Evolutionary conservation across 1,140 invertebrate species (phyloP).

Genomic region (Zaprionus kolodkinae): DNA sequence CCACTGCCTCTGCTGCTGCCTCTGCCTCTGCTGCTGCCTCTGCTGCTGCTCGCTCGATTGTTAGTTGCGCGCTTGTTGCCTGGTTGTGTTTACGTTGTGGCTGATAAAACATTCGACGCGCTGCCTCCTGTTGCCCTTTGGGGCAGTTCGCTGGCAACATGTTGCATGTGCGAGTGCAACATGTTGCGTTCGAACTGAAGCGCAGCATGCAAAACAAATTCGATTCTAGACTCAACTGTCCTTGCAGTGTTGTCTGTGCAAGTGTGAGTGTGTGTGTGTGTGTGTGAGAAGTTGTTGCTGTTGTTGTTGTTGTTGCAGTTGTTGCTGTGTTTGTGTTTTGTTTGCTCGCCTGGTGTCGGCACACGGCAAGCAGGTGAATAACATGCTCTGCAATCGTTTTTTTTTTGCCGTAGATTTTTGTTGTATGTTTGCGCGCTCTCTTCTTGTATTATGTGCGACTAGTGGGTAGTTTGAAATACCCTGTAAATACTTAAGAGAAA

Average conservation of each 20-base stretch:
- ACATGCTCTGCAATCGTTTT: constrained; percentile 21
- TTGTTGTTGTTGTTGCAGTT: constrained; percentile 21
- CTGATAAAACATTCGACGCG: constrained; percentile 60
- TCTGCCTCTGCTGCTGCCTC: neutral
- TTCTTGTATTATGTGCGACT: constrained; percentile 3
- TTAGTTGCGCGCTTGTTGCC: constrained; percentile 30
- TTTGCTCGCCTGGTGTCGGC: constrained; percentile 31
- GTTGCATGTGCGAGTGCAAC: constrained; percentile 45
- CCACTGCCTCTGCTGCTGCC: neutral
- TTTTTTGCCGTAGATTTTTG: constrained; percentile 15
- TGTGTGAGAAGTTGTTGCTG: constrained; percentile 47
- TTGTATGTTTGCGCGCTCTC: neutral
- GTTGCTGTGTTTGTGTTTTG: constrained; percentile 42
- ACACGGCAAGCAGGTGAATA: constrained; percentile 44
- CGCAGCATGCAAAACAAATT: constrained; percentile 25
- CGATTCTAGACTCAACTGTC: constrained; percentile 47
- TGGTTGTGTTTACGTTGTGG: constrained; percentile 77
- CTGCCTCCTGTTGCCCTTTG: constrained; percentile 40
- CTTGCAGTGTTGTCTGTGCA: constrained; percentile 37
- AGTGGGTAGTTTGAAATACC: constrained; percentile 8
- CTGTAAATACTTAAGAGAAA: neutral
- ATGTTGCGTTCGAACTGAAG: constrained; percentile 53
- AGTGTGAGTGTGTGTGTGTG: neutral
- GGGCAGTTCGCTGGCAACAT: constrained; percentile 16
- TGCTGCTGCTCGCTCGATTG: constrained; percentile 25